phyloP scores from a whole-genome alignment of 2,888 invertebrate genomes.

The Caenorhabditis japonica region DNA sequence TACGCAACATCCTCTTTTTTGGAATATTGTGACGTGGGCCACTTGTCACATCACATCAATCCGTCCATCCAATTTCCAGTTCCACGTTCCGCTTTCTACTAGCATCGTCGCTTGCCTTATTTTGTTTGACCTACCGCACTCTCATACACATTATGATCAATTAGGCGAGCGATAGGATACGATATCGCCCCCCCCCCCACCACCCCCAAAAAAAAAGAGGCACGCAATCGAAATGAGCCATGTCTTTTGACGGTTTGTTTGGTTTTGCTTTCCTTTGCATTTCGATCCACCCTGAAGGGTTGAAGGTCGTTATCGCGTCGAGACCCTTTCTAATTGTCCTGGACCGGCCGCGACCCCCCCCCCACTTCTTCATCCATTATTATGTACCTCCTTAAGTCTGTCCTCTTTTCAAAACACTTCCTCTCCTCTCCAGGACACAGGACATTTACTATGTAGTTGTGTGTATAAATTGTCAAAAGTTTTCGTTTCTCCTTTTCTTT shows the following conservation, averaged over 20 bases:
- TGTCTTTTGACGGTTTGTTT: conserved; percentile 13
- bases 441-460: conserved; percentile 4
- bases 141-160: conserved; percentile 14
- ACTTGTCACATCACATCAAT: conserved; percentile 48
- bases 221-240: conserved; percentile 44
- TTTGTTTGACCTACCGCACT: conserved; percentile 49
- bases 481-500: too few relatives aligned
- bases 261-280: too few relatives aligned
- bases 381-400: conserved; percentile 49
- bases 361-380: conserved; percentile 28
- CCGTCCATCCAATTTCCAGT: conserved; percentile 40
- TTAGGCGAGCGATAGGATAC: not conserved
- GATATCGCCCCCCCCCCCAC: too few relatives aligned
- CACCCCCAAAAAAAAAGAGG: too few relatives aligned
- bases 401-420: conserved; percentile 51
- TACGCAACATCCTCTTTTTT: conserved; percentile 32
- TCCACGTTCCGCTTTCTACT: conserved; percentile 47
- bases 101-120: not conserved
- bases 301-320: conserved; percentile 47
- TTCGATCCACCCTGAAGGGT: not conserved
- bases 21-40: conserved; percentile 3
- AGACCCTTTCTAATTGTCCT: conserved; percentile 44
- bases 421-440: conserved; percentile 1
- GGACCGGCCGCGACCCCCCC: not conserved
- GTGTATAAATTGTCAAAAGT: conserved; percentile 17